Evolutionary conservation across 2,888 invertebrate genomes (phyloP).

Genomic region (Thymelicus sylvestris): DNA sequence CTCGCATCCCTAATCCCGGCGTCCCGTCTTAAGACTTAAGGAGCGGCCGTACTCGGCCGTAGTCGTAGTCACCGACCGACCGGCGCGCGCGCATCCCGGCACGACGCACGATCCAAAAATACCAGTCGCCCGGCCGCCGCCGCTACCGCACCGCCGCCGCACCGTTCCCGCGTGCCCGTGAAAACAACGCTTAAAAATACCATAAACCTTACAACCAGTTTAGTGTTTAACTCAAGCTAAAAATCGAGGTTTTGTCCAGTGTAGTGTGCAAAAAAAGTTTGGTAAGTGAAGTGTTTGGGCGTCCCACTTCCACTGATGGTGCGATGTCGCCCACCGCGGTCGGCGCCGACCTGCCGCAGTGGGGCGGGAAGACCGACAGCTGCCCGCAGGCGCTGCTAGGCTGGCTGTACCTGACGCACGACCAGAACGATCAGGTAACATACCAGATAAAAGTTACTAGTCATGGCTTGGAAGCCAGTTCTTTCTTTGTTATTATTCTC

Average conservation of each 20-base stretch:
- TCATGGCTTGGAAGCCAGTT: too few species aligned
- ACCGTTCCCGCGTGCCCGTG: slow-evolving; percentile 59
- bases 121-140: slow-evolving; percentile 59
- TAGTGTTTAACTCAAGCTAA: neutral
- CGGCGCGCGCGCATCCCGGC: slow-evolving; percentile 78
- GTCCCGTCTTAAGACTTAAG: slow-evolving; percentile 81
- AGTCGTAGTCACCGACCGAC: slow-evolving; percentile 66
- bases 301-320: slow-evolving; percentile 54
- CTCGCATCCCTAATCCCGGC: slow-evolving; percentile 58
- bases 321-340: slow-evolving; percentile 78
- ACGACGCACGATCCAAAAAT: slow-evolving; percentile 69
- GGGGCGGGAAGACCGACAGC: slow-evolving; percentile 73
- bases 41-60: slow-evolving; percentile 75
- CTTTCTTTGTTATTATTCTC: too few species aligned
- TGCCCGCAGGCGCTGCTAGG: slow-evolving; percentile 74
- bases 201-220: neutral
- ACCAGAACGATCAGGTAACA: slow-evolving; percentile 77
- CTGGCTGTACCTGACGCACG: slow-evolving; percentile 74
- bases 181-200: slow-evolving; percentile 39
- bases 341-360: slow-evolving; percentile 73
- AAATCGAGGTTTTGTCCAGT: neutral
- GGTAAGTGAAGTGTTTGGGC: slow-evolving; percentile 30
- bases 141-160: slow-evolving; percentile 50
- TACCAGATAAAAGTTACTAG: too few species aligned
- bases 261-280: slow-evolving; percentile 11